Evolutionary conservation across 2,113 vertebrate genomes (phyloP).

Genomic region (Lophotis ruficrista): DNA sequence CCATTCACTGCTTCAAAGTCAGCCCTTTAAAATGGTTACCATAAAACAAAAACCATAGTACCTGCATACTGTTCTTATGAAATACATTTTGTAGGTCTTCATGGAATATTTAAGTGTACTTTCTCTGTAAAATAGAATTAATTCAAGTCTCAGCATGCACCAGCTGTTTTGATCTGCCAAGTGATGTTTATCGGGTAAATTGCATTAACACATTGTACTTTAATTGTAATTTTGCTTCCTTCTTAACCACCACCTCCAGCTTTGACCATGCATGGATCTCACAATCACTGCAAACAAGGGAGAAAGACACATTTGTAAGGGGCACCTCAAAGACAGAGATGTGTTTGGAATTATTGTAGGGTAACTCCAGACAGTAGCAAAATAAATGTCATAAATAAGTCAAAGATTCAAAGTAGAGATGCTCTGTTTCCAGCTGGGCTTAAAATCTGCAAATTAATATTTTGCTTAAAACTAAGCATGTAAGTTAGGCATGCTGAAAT

Average conservation of each 20-base stretch:
- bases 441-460: neutral
- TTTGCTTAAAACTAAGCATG: neutral
- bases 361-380: neutral
- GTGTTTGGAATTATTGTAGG: neutral
- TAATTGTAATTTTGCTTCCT: neutral
- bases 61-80: neutral
- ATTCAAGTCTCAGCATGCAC: neutral
- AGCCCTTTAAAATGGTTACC: neutral
- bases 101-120: neutral
- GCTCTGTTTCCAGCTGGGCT: neutral
- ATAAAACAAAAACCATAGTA: neutral
- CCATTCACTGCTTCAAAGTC: neutral
- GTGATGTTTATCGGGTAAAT: neutral
- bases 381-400: neutral
- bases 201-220: neutral
- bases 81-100: neutral
- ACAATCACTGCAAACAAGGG: neutral
- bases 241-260: neutral
- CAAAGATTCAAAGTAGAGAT: neutral
- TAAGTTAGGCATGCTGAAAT: neutral
- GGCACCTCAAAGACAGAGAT: neutral
- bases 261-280: accelerated
- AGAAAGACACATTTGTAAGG: neutral
- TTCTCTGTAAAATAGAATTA: neutral
- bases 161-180: neutral